Conservation (phyloP, 2,113 vertebrate genomes). For the Brachypodius melanocephalos region DNA sequence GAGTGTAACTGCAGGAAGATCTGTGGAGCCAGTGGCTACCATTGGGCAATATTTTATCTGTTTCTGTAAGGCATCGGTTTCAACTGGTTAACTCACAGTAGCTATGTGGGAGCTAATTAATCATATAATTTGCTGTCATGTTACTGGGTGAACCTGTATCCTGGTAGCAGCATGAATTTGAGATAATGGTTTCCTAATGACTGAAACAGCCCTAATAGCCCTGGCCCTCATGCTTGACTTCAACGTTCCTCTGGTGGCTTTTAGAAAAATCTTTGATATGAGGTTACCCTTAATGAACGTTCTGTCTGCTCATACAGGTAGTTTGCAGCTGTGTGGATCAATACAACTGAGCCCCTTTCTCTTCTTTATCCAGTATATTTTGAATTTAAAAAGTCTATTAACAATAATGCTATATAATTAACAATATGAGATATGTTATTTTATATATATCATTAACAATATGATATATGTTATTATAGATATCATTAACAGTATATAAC, state of each 20-base stretch:
- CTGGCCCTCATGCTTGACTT: background rate
- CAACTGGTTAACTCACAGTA: background rate
- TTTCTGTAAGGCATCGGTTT: background rate
- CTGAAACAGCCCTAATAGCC: background rate
- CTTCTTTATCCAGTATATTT: background rate
- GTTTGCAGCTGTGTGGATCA: background rate
- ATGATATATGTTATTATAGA: too few species aligned
- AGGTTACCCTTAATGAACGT: background rate
- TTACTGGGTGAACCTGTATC: background rate
- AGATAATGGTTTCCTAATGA: conserved; percentile 2
- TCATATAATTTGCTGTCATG: conserved; percentile 7
- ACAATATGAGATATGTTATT: too few species aligned
- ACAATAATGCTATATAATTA: too few species aligned
- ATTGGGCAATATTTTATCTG: background rate
- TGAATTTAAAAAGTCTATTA: background rate
- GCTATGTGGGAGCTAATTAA: conserved; percentile 43
- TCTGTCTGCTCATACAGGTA: background rate
- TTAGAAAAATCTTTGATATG: background rate
- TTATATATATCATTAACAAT: too few species aligned
- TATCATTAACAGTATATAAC: too few species aligned
- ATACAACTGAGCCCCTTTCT: background rate
- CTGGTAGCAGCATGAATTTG: conserved; percentile 8
- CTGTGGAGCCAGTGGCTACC: background rate
- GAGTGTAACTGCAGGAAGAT: background rate
- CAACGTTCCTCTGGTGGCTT: background rate